phyloP scores from a whole-genome alignment of 35 echinoderm and acorn worm genomes.

The Ophiothrix spiculata region DNA sequence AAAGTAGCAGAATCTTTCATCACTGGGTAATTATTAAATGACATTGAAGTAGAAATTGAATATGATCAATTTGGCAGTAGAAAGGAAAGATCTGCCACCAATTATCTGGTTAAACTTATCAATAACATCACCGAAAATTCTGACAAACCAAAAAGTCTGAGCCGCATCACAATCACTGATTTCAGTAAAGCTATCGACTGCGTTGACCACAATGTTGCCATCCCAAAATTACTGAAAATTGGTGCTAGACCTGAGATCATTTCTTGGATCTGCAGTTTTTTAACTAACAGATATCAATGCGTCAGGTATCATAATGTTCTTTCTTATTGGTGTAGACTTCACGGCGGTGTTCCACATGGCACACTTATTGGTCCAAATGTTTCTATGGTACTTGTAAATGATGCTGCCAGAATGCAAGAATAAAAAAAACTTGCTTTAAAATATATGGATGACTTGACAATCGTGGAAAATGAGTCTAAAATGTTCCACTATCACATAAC shows the following conservation, averaged over 20 bases:
- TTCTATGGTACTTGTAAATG: slow-evolving; percentile 18
- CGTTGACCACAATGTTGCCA: slow-evolving; percentile 9
- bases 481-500: background rate
- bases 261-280: background rate
- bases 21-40: slow-evolving; percentile 18
- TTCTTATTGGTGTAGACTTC: background rate
- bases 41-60: slow-evolving; percentile 26
- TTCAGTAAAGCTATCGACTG: slow-evolving; percentile 15
- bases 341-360: slow-evolving; percentile 36
- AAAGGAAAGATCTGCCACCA: slow-evolving; percentile 14
- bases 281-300: background rate
- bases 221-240: background rate
- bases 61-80: slow-evolving; percentile 22
- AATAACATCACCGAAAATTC: slow-evolving; percentile 23
- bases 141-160: slow-evolving; percentile 19
- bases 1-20: slow-evolving; percentile 52
- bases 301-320: slow-evolving; percentile 12
- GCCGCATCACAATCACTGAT: slow-evolving; percentile 3
- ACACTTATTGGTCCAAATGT: background rate
- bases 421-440: background rate
- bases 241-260: background rate
- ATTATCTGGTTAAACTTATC: slow-evolving; percentile 31
- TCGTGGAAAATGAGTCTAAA: slow-evolving; percentile 7
- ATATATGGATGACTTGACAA: slow-evolving; percentile 38
- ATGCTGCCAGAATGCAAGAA: slow-evolving; percentile 1